Base-by-base conservation (phyloP, 1,140 invertebrate genomes). In the Calycopis cecrops region DNA sequence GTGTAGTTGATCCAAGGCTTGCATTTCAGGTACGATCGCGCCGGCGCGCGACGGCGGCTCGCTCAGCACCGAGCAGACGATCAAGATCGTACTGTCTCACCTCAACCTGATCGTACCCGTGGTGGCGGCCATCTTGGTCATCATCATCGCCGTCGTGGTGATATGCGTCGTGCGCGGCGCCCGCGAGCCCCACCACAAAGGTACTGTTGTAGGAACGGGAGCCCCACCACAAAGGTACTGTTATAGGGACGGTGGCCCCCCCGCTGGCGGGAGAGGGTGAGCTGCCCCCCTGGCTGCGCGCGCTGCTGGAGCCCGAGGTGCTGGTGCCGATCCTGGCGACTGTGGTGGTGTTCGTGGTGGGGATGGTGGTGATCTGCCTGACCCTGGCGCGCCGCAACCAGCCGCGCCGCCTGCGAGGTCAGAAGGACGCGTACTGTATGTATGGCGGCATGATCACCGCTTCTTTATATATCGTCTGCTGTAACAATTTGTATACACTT, bases 91-190 rank as follows among this genome's bases (percentile, higher is more conserved):
- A 71, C 91, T 95, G 76, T 92, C 94, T 63, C 96, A 98, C 87
- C 91, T 97, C 69, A 96, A 97, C 90, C 92, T 98, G 72, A 94
- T 98, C 87, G 94, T 98, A 65, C 97, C 97, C n/a, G 94, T 97
- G 63, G 94, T 95, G 71, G 95, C 95, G 57, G 95, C 96, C 60
- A 90, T 97, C 57, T 91, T 97, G 68, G 93, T 97, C 86, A 95
- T 97, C 87, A 95, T 97, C 76, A 92, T 97, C 83, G 94, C 95
- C 65, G 94, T 97, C 76, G 94, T 96, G 80, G 94, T 98, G 77
- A 94, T 97, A 75, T 96, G 95, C 91, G 94, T 96, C 72, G 91
- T 97, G 58, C 92, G 92, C 71, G 94, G 94, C 67, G 94, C 94
- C 82, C 91, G 93, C 86, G 91, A 93, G 73, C 92, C 92, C 71